These are phyloP conservation scores for Oithona nana DNA, from an alignment of 2,888 invertebrate genomes.

Conservation along the genomic window DNA sequence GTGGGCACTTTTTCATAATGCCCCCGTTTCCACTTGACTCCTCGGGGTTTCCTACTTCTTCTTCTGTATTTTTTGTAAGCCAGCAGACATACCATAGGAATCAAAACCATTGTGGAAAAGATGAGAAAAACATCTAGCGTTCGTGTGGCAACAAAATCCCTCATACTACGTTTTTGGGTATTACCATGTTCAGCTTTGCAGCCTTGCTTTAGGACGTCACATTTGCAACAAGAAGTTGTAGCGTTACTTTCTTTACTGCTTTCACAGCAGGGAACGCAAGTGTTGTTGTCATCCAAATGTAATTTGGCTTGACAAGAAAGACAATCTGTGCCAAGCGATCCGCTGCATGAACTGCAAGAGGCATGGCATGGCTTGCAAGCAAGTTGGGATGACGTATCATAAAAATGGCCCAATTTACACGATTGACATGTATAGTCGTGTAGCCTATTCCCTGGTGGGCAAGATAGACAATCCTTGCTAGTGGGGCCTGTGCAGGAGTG, in stretches of 20 bases:
- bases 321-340: neutral
- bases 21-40: neutral
- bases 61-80: neutral
- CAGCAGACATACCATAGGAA: neutral
- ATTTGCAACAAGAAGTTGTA: neutral
- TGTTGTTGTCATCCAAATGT: neutral
- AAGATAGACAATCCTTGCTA: constrained; percentile 6
- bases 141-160: neutral
- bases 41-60: neutral
- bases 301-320: neutral
- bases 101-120: neutral
- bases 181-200: no score
- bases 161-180: neutral
- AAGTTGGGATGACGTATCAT: neutral
- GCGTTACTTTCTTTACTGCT: neutral
- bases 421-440: neutral
- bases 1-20: neutral
- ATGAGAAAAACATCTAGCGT: neutral
- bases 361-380: neutral
- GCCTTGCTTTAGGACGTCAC: neutral
- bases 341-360: neutral
- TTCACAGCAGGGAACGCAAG: constrained; percentile 4
- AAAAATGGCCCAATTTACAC: neutral
- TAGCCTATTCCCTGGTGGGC: neutral
- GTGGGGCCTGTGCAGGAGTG: neutral